Evolutionary conservation across 1,140 invertebrate genomes (phyloP).

Genomic region (Solenopsis invicta): DNA sequence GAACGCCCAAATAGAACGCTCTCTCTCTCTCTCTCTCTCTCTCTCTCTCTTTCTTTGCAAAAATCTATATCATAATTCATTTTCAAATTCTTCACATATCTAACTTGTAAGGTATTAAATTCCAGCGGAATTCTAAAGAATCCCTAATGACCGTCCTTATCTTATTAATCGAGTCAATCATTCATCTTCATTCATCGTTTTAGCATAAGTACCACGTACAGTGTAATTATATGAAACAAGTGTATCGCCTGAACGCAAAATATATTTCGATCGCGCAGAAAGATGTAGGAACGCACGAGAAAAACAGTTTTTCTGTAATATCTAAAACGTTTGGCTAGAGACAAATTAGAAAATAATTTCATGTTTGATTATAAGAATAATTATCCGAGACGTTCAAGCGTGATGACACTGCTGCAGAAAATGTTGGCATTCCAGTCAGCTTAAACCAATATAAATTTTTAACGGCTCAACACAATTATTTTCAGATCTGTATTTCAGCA

Average conservation of each 20-base stretch:
- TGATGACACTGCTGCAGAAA: too few relatives aligned
- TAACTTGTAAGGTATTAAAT: conserved; percentile 29
- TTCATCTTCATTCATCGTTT: conserved; percentile 41
- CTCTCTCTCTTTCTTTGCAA: background rate
- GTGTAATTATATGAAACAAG: background rate
- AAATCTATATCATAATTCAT: conserved; percentile 38
- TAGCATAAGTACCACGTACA: background rate
- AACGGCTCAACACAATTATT: too few relatives aligned
- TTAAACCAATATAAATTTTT: too few relatives aligned
- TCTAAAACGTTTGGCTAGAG: too few relatives aligned
- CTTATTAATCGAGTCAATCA: conserved; percentile 57
- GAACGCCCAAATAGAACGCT: conserved; percentile 19
- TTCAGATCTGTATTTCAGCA: too few relatives aligned
- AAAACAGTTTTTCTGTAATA: too few relatives aligned
- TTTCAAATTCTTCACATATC: conserved; percentile 32
- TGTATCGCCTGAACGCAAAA: background rate
- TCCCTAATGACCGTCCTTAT: conserved; percentile 41
- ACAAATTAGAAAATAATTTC: too few relatives aligned
- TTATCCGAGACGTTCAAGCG: too few relatives aligned
- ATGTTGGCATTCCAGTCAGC: too few relatives aligned
- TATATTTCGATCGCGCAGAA: background rate
- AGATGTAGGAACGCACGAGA: too few relatives aligned
- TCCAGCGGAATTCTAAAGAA: background rate
- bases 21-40: background rate
- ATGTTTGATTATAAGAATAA: too few relatives aligned